phyloP scores from a whole-genome alignment of 2,797 vertebrate genomes.

The Xenentodon cancila region DNA sequence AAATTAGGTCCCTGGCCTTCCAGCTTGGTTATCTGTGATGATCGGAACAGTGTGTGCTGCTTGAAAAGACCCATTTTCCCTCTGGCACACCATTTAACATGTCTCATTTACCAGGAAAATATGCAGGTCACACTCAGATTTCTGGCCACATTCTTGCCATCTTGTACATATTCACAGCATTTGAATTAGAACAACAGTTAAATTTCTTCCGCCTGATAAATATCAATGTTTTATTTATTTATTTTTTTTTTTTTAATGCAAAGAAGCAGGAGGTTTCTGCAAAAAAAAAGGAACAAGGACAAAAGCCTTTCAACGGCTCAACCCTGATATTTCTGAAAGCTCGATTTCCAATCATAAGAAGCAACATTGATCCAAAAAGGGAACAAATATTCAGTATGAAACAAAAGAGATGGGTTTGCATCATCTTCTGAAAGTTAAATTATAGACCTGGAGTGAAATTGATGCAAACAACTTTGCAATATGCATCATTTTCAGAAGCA shows the following conservation, averaged over 20 bases:
- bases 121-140: conserved; percentile 77
- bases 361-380: conserved; percentile 21
- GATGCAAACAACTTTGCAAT: conserved; percentile 10
- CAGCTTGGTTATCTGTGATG: conserved; percentile 76
- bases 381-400: conserved; percentile 12
- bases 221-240: conserved; percentile 64
- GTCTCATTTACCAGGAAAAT: conserved; percentile 78
- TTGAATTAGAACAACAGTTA: conserved; percentile 74
- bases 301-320: conserved; percentile 44
- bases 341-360: conserved; percentile 40
- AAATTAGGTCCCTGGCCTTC: conserved; percentile 75
- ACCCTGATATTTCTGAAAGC: conserved; percentile 58
- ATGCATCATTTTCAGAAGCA: background rate
- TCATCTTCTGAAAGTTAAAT: conserved; percentile 14
- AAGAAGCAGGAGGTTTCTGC: conserved; percentile 63
- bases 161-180: conserved; percentile 73
- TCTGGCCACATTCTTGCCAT: conserved; percentile 71
- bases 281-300: background rate
- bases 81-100: conserved; percentile 75
- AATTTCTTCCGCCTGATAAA: conserved; percentile 57
- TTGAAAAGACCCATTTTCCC: conserved; percentile 76
- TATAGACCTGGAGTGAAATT: conserved; percentile 18
- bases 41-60: conserved; percentile 75
- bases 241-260: conserved; percentile 58
- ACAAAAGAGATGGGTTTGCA: background rate